Evolutionary conservation across 2,113 vertebrate genomes (phyloP).

Genomic region (Poeciliopsis turrubarensis): DNA sequence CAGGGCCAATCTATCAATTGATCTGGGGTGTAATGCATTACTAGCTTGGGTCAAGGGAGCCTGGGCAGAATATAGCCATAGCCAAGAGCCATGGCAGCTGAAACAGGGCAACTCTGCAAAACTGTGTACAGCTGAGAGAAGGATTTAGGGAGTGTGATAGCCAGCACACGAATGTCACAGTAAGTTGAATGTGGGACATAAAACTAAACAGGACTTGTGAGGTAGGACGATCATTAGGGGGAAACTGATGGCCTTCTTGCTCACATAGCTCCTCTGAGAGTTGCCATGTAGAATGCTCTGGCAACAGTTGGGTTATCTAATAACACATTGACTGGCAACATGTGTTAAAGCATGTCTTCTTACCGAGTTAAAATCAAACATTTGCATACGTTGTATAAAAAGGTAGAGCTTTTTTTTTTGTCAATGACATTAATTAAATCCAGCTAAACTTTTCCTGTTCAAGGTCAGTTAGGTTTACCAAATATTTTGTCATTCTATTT

Average conservation of each 20-base stretch:
- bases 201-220: conserved; percentile 55
- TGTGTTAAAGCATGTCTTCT: conserved; percentile 18
- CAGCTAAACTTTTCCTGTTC: no score
- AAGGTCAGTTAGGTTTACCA: no score
- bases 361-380: neutral
- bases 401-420: no score
- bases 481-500: no score
- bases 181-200: conserved; percentile 73
- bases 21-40: conserved; percentile 71
- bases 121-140: conserved; percentile 38
- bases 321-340: conserved; percentile 41
- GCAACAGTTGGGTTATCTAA: conserved; percentile 61
- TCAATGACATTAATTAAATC: no score
- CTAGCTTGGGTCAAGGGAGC: conserved; percentile 72
- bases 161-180: conserved; percentile 68
- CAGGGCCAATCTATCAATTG: conserved; percentile 76
- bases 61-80: conserved; percentile 67
- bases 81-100: conserved; percentile 53
- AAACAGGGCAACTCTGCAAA: conserved; percentile 47
- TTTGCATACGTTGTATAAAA: neutral
- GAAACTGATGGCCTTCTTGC: conserved; percentile 62
- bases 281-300: conserved; percentile 52
- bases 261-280: conserved; percentile 46
- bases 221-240: conserved; percentile 56
- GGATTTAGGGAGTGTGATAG: conserved; percentile 76